A percentile compares a stretch with the other conserved stretches of the same genome.
phyloP scores from a whole-genome alignment of 2,888 invertebrate species.

The Horisme vitalbata region DNA sequence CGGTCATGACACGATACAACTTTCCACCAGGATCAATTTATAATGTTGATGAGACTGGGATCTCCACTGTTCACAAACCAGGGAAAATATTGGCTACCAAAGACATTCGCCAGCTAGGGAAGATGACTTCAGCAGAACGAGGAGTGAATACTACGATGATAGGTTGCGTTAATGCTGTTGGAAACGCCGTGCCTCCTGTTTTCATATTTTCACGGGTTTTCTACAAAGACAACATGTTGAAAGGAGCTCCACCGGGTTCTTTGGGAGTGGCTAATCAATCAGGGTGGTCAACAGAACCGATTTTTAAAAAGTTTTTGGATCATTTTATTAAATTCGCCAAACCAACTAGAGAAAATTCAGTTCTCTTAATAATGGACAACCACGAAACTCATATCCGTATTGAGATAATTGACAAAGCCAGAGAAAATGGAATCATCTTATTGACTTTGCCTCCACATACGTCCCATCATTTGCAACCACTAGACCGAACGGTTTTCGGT shows the following conservation, averaged over 20 bases:
- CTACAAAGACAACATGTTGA: conserved; percentile 33
- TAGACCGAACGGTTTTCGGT: conserved; percentile 33
- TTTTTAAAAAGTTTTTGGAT: conserved; percentile 21
- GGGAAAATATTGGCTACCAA: conserved; percentile 26
- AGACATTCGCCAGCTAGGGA: conserved; percentile 20
- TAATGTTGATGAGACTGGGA: conserved; percentile 24
- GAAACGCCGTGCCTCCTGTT: conserved; percentile 13
- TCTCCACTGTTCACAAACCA: conserved; percentile 27
- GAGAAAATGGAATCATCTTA: conserved; percentile 33
- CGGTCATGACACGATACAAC: conserved; percentile 3
- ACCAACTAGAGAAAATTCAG: conserved; percentile 24
- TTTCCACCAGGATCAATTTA: conserved; percentile 10
- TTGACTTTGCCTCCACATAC: conserved; percentile 31
- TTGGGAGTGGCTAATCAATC: conserved; percentile 32
- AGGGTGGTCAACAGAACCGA: conserved; percentile 42
- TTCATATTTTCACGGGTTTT: conserved; percentile 17
- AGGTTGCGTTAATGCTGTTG: conserved; percentile 15
- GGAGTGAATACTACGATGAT: conserved; percentile 18
- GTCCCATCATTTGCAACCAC: conserved; percentile 27
- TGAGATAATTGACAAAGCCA: conserved; percentile 35
- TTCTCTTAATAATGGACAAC: conserved; percentile 42
- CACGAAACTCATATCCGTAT: conserved; percentile 46
- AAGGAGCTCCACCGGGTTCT: conserved; percentile 33
- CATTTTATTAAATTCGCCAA: conserved; percentile 29
- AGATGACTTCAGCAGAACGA: conserved; percentile 18